Conservation (phyloP, 2,888 invertebrate species). For the Chrysina gloriosa region DNA sequence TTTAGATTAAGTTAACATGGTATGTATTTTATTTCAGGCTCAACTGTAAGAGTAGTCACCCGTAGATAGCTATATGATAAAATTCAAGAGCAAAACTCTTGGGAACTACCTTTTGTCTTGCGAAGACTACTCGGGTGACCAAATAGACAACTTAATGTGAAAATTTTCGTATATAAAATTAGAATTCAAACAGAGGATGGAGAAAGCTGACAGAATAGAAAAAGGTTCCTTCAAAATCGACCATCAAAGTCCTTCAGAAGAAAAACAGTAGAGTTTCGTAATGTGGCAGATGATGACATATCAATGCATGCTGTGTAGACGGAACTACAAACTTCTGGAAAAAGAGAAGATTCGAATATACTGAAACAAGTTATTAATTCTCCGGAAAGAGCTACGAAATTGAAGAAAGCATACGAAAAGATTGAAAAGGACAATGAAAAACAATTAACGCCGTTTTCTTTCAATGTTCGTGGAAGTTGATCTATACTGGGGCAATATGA, state of each 20-base stretch:
- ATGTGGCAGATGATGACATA: not conserved
- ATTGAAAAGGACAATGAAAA: not conserved
- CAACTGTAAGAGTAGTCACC: constrained; percentile 33
- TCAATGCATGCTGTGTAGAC: not conserved
- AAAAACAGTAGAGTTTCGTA: not conserved
- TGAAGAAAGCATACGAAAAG: not conserved
- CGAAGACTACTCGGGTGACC: not conserved
- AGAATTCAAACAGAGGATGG: not conserved
- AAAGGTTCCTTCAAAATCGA: not conserved
- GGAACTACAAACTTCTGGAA: not conserved
- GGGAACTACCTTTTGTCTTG: constrained; percentile 6
- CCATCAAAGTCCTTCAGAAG: not conserved
- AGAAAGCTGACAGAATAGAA: not conserved
- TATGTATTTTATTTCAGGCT: not conserved
- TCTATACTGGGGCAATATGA: constrained; percentile 33
- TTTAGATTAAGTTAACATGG: not conserved
- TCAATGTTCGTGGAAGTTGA: constrained; percentile 40
- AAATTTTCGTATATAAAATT: not conserved
- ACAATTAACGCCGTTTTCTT: not conserved
- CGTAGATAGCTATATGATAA: constrained; percentile 42
- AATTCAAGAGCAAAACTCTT: constrained; percentile 44
- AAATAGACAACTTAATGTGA: not conserved
- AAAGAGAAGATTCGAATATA: constrained; percentile 7
- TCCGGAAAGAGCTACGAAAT: not conserved
- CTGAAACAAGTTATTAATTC: not conserved